Conservation (phyloP, 2,888 invertebrate genomes). For the Sycophila texana region DNA sequence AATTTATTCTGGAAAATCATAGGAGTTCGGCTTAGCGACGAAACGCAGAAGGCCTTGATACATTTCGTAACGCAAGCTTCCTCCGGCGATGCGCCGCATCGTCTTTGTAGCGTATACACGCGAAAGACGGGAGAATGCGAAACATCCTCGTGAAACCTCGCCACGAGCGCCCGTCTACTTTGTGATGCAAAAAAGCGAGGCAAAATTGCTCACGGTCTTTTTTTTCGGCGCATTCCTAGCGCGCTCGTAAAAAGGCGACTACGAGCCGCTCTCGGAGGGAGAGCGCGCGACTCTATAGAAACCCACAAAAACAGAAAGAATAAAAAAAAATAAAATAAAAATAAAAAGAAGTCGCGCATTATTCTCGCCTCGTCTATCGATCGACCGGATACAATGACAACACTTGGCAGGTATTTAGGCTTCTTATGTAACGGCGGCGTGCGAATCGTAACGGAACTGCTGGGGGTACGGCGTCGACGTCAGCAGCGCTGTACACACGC, state of each 20-base stretch:
- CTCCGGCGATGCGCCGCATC: neutral
- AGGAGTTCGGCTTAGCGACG: no score
- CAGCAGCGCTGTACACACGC: neutral
- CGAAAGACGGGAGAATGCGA: no score
- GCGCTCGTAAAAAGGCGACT: neutral
- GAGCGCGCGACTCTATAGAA: neutral
- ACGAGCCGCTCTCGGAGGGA: no score
- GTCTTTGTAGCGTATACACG: no score
- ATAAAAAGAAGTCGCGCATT: neutral
- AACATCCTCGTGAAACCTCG: slow-evolving; percentile 11
- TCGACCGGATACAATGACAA: neutral
- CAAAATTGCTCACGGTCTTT: neutral
- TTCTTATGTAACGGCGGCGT: neutral
- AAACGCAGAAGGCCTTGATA: neutral
- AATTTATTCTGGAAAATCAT: no score
- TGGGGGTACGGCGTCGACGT: neutral
- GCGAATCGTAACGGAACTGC: neutral
- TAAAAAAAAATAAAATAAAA: neutral
- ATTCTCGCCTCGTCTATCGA: slow-evolving; percentile 7
- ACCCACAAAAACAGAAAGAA: neutral
- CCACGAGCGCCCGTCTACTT: neutral
- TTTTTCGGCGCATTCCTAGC: slow-evolving; percentile 19
- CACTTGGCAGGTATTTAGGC: neutral
- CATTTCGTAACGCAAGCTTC: neutral
- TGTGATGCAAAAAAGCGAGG: slow-evolving; percentile 5